Base-by-base conservation (phyloP, 2,113 vertebrate species). In the Sisor rabdophorus region DNA sequence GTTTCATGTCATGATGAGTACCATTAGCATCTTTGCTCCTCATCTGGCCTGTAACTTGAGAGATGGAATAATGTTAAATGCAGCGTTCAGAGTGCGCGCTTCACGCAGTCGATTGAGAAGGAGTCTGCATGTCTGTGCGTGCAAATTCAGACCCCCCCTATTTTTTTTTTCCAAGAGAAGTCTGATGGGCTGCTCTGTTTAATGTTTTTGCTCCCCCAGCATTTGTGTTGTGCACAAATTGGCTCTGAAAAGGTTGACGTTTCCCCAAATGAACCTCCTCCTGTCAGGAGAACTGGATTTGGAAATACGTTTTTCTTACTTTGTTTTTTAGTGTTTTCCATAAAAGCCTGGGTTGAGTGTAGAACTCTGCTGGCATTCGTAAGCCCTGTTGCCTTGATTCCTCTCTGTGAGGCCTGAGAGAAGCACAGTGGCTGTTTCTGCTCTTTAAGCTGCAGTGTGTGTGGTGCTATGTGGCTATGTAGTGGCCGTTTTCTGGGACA, bases 41-140 rank as follows among this genome's bases (percentile, higher is more conserved):
- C 74, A 74, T 81, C 67, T 82, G 73, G 65, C 63, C 61, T 81
- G 85, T 81, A 86, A 86, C 75, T 68, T 80, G 81, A 86, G 81
- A 82, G 71, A 75, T 64, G 79, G 79, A 81, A 81, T 82, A 81
- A 84, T 75, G 53, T 65, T 83, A 78, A 83, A 83, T 73, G 79
- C 55, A 50, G 81, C 76, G 44, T 83, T 86, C 78, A 75, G 80
- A 84, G 78, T 24, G 69, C 76, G 78, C 70, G 50, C 55, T 69
- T 69, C 79, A 71, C 70, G 55, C 63, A 81, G 81, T 81, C 81
- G 82, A 71, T 83, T 73, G 70, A 78, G 30, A 69, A 70, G 81
- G 85, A 86, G 83, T 78, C 85, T 81, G 71, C 24, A 65, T 85
- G 85, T 86, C 85, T 85, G 82, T 78, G 79, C 64, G 73, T 69